A percentile compares a stretch with the other conserved stretches of the same genome.
Evolutionary conservation across 1,140 invertebrate genomes (phyloP).

Genomic region (Trypoxylus dichotomus): DNA sequence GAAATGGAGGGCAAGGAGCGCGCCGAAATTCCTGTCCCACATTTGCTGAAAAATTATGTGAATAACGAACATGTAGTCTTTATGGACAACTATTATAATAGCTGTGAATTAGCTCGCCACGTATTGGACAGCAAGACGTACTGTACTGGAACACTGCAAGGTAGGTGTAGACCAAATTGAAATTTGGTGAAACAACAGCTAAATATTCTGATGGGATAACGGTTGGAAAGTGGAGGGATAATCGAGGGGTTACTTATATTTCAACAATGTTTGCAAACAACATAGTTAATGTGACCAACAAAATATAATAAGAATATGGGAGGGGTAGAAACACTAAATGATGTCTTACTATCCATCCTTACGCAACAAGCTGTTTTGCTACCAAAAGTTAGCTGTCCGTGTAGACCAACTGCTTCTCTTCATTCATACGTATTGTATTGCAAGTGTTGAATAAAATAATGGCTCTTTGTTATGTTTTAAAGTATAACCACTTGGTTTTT

Average conservation of each 20-base stretch:
- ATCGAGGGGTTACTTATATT: not conserved
- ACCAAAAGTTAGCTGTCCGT: too few species aligned
- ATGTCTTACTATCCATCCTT: too few species aligned
- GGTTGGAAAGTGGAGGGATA: constrained; percentile 1
- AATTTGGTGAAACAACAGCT: not conserved
- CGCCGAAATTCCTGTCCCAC: too few species aligned
- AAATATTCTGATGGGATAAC: not conserved
- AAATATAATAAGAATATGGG: constrained; percentile 10
- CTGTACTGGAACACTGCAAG: constrained; percentile 4
- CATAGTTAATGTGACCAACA: not conserved
- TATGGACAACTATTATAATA: constrained; percentile 14
- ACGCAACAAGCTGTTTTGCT: too few species aligned
- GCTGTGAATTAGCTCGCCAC: not conserved
- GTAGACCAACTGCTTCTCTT: too few species aligned
- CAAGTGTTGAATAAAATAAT: too few species aligned
- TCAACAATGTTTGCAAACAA: not conserved
- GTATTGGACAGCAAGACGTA: not conserved
- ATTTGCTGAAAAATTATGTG: too few species aligned
- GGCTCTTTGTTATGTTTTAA: too few species aligned
- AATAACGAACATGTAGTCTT: not conserved
- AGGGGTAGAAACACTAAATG: too few species aligned
- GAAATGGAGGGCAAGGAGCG: too few species aligned
- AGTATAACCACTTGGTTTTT: too few species aligned
- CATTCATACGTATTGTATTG: too few species aligned
- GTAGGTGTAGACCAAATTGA: not conserved